These are phyloP conservation scores for Aselliscus stoliczkanus DNA, from an alignment of 2,797 vertebrate species.

Conservation along the genomic window DNA sequence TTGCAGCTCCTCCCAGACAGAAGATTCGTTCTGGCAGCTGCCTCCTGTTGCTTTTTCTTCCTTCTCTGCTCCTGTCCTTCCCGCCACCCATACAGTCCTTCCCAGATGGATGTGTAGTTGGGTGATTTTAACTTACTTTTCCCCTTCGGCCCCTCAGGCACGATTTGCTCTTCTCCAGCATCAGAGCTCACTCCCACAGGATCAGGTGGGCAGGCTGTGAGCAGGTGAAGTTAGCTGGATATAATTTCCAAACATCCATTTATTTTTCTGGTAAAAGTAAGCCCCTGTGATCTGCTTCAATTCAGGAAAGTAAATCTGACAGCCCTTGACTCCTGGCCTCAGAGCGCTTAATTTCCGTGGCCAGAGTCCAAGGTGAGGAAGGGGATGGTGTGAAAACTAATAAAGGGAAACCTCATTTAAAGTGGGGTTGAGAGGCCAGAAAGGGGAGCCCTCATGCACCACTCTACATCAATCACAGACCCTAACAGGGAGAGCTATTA, in stretches of 20 bases:
- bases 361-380: background rate
- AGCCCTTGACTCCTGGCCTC: background rate
- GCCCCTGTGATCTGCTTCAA: background rate
- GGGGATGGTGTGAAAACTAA: background rate
- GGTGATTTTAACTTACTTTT: background rate
- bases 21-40: background rate
- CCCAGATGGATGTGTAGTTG: background rate
- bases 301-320: background rate
- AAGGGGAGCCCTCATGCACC: background rate
- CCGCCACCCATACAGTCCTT: accelerated
- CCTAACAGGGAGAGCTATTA: too few relatives aligned
- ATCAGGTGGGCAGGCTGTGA: background rate
- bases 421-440: background rate
- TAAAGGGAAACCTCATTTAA: background rate
- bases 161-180: background rate
- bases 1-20: background rate
- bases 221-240: background rate
- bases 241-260: background rate
- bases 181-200: background rate
- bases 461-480: background rate
- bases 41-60: background rate
- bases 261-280: background rate
- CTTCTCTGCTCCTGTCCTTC: background rate
- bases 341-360: background rate
- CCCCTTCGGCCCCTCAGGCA: background rate